Evolutionary conservation across 2,113 vertebrate species (phyloP).

Genomic region (Theristicus caerulescens): DNA sequence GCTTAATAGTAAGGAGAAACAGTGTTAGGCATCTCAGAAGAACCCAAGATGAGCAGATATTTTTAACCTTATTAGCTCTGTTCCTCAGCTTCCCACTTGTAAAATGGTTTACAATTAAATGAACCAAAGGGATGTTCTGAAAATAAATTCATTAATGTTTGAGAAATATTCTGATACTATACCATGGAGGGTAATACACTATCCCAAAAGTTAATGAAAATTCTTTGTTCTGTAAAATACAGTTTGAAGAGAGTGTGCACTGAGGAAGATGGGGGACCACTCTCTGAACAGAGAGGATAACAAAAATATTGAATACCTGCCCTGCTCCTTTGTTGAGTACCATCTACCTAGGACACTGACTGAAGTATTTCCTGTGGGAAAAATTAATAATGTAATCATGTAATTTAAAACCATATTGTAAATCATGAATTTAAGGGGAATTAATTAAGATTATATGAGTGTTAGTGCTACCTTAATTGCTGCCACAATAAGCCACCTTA

Average conservation of each 20-base stretch:
- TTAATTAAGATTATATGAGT: background rate
- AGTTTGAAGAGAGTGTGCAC: background rate
- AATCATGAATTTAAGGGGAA: background rate
- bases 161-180: slow-evolving; percentile 35
- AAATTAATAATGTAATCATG: background rate
- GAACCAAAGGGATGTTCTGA: slow-evolving; percentile 40
- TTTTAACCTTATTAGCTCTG: slow-evolving; percentile 71
- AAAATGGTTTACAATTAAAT: slow-evolving; percentile 63
- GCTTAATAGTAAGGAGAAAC: slow-evolving; percentile 10
- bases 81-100: slow-evolving; percentile 58
- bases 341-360: background rate
- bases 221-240: background rate
- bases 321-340: background rate
- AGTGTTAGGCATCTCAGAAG: slow-evolving; percentile 32
- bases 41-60: slow-evolving; percentile 19
- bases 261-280: background rate
- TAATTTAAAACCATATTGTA: background rate
- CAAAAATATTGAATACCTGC: background rate
- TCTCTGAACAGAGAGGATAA: background rate
- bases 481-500: background rate
- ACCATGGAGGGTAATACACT: slow-evolving; percentile 8
- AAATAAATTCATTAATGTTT: slow-evolving; percentile 66
- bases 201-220: slow-evolving; percentile 22
- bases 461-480: background rate
- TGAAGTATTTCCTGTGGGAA: background rate